Base-by-base conservation (phyloP, 2,113 vertebrate genomes). In the Scartelaos histophorus region DNA sequence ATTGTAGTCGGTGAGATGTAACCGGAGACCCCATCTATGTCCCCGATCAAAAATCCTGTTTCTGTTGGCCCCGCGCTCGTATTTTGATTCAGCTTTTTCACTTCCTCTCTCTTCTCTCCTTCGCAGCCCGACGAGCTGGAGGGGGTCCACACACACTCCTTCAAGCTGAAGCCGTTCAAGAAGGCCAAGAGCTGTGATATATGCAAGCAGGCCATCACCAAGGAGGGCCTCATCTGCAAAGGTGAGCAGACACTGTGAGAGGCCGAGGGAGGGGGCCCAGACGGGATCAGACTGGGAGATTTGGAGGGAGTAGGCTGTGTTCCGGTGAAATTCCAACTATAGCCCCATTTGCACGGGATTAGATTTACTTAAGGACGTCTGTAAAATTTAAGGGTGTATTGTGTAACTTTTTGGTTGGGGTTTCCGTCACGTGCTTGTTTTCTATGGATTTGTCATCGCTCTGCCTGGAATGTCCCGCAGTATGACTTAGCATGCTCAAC, bases 91-190 rank as follows among this genome's bases (percentile, higher is more conserved):
- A 49, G 69, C 60, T 43, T 62, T 72, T 49, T 56, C 71, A 21
- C 66, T 53, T 67, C 21, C 66, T 74, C 68, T 58, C 61, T 78
- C 66, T 70, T 67, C 60, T 21, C 35, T 56, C 71, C 5, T 3
- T 34, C 34, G 11, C 91, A 99, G 96, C 95, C 96, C 0, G 95
- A 97, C 62, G 97, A 98, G 47, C 87, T 96, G 87, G 97, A 99
- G 87, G 94, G 94, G 0, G 93, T 96, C 81, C 93, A 95, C 7
- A 92, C 91, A 0, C 97, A 99, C 91, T 85, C 88, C 64, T 99
- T 99, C 92, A 95, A 96, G 91, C 93, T 96, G 90, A 98, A 96
- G 87, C 95, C 94, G 47, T 98, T 98, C 92, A 98, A 96, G 94
- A 98, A 97, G 90, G 95, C 94, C 91, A 97, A 96, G 82, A 94